These are phyloP conservation scores for Nebria ingens DNA, from an alignment of 1,140 invertebrate species.

Conservation along the genomic window DNA sequence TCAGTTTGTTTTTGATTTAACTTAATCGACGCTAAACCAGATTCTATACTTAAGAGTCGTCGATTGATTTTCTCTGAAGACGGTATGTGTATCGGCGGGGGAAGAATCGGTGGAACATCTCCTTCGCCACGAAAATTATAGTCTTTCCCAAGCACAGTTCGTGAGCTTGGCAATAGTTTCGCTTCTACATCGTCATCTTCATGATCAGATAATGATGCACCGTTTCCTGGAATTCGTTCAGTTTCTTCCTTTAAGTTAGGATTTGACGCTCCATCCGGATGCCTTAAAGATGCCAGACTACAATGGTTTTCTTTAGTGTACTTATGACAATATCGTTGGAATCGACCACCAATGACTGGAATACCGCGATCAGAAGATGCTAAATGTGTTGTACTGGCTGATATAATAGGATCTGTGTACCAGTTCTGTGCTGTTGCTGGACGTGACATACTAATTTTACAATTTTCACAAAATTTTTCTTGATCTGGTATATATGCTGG, in stretches of 20 bases:
- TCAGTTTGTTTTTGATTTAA: constrained; percentile 43
- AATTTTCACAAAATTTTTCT: constrained; percentile 67
- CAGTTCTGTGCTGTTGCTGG: constrained; percentile 51
- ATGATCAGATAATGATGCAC: constrained; percentile 48
- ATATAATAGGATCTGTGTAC: constrained; percentile 35
- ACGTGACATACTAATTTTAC: constrained; percentile 56
- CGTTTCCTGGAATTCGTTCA: constrained; percentile 56
- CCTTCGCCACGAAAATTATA: constrained; percentile 20
- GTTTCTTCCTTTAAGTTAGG: constrained; percentile 69
- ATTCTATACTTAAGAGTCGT: constrained; percentile 45
- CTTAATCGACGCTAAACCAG: constrained; percentile 42
- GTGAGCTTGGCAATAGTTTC: constrained; percentile 15
- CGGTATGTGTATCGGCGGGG: constrained; percentile 41
- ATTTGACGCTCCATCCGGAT: constrained; percentile 85
- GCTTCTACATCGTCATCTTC: constrained; percentile 45
- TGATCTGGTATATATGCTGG: constrained; percentile 63
- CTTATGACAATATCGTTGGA: constrained; percentile 36
- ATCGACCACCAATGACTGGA: constrained; percentile 24
- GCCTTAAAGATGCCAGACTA: constrained; percentile 66
- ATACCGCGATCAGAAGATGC: constrained; percentile 28
- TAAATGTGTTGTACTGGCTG: constrained; percentile 38
- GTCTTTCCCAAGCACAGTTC: constrained; percentile 11
- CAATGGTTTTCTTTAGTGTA: constrained; percentile 31
- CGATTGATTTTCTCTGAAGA: constrained; percentile 42
- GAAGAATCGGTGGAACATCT: constrained; percentile 32